Evolutionary conservation across 2,113 vertebrate species (phyloP).

Genomic region (Acrocephalus arundinaceus): DNA sequence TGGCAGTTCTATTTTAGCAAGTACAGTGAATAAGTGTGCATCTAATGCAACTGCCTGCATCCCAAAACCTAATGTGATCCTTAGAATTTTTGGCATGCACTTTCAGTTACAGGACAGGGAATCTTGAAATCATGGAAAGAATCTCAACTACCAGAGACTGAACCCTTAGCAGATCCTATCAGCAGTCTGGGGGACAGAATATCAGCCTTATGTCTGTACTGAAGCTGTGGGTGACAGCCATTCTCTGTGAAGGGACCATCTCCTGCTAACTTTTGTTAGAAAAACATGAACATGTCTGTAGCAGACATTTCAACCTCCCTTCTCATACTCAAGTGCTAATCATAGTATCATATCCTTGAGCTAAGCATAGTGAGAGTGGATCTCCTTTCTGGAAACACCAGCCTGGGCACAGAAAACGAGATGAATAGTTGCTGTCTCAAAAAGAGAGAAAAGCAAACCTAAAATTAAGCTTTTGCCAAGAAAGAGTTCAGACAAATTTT

Average conservation of each 20-base stretch:
- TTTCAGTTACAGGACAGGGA: not conserved
- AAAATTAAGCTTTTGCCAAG: not conserved
- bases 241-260: not conserved
- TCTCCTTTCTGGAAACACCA: not conserved
- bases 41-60: not conserved
- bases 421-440: not conserved
- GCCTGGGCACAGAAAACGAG: not conserved
- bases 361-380: not conserved
- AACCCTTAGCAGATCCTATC: not conserved
- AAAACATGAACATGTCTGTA: not conserved
- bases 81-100: not conserved
- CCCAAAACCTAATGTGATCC: not conserved
- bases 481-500: not conserved
- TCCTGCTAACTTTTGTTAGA: not conserved
- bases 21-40: not conserved
- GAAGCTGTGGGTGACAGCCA: not conserved
- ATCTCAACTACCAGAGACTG: not conserved
- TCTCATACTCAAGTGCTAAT: not conserved
- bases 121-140: not conserved
- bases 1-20: not conserved
- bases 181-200: not conserved
- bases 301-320: not conserved
- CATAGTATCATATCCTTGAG: not conserved
- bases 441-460: not conserved
- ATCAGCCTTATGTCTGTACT: accelerated